phyloP scores from a whole-genome alignment of 2,797 vertebrate genomes.

The Parotocinclus haroldoi region DNA sequence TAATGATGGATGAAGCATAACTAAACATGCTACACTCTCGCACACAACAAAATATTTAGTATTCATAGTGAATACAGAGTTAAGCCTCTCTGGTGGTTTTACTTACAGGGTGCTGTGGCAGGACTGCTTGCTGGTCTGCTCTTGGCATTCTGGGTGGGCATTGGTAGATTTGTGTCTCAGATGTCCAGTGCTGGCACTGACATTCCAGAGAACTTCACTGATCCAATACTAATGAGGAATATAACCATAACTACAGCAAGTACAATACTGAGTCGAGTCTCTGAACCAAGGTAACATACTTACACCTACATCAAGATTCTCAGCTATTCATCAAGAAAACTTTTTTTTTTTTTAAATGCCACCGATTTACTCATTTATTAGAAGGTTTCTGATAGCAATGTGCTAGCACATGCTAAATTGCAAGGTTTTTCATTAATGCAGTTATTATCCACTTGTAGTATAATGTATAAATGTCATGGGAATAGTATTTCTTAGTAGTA shows the following conservation, averaged over 20 bases:
- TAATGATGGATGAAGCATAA: no score
- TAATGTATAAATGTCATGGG: no score
- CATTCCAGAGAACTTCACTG: slow-evolving; percentile 38
- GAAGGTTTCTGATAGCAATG: no score
- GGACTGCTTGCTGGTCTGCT: slow-evolving; percentile 78
- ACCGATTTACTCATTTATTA: no score
- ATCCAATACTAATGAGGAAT: slow-evolving; percentile 54
- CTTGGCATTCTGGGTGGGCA: slow-evolving; percentile 87
- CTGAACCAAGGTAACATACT: slow-evolving; percentile 54
- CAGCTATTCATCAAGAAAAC: no score
- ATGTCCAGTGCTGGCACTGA: fast-evolving
- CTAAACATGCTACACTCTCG: no score
- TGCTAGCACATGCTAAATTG: no score
- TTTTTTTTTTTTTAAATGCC: no score
- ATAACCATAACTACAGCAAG: slow-evolving; percentile 53
- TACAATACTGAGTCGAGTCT: slow-evolving; percentile 52
- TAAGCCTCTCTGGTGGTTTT: slow-evolving; percentile 1
- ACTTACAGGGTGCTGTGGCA: slow-evolving; percentile 75
- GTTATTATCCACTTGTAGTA: no score
- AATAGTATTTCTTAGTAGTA: no score
- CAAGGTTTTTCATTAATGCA: no score
- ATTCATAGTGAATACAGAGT: background rate
- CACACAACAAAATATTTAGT: no score
- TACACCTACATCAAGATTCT: background rate
- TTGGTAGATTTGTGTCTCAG: slow-evolving; percentile 74